Evolutionary conservation across 2,888 invertebrate species (phyloP).

Genomic region (Ochropacha duplaris): DNA sequence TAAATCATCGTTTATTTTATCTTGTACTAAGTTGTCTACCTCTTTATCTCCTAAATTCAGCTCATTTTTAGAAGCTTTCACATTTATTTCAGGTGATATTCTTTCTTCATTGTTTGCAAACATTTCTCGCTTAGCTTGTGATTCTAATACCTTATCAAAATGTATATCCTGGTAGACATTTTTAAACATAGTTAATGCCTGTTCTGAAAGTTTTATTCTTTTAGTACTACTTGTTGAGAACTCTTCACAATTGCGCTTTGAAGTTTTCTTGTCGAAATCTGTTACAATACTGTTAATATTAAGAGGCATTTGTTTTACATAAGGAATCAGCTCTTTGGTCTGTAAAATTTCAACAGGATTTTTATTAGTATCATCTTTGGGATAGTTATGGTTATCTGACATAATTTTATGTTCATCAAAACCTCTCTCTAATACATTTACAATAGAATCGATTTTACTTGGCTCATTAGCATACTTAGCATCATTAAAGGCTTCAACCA

Average conservation of each 20-base stretch:
- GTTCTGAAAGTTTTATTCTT: constrained; percentile 46
- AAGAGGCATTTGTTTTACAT: background rate
- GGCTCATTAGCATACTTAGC: constrained; percentile 5
- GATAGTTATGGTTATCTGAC: background rate
- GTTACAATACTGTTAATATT: background rate
- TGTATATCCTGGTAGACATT: constrained; percentile 40
- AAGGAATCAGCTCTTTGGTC: background rate
- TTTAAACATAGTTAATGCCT: constrained; percentile 35
- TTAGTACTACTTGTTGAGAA: constrained; percentile 63
- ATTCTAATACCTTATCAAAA: constrained; percentile 8
- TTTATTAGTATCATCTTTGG: background rate
- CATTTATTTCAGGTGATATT: constrained; percentile 8
- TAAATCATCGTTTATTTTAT: constrained; percentile 36
- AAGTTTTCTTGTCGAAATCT: background rate
- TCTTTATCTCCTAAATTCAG: constrained; percentile 10
- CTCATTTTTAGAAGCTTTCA: constrained; percentile 8
- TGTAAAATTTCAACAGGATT: background rate
- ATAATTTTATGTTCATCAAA: background rate
- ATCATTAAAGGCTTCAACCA: constrained; percentile 43
- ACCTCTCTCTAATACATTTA: constrained; percentile 3
- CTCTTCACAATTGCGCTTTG: constrained; percentile 33
- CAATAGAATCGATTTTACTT: background rate
- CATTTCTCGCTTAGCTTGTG: background rate
- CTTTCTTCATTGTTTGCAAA: background rate
- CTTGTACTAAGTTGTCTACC: constrained; percentile 21